Percentiles rank a stretch among this genome's conserved stretches.
phyloP scores from a whole-genome alignment of 1,140 invertebrate species.

The Atopsyche davidsoni region DNA sequence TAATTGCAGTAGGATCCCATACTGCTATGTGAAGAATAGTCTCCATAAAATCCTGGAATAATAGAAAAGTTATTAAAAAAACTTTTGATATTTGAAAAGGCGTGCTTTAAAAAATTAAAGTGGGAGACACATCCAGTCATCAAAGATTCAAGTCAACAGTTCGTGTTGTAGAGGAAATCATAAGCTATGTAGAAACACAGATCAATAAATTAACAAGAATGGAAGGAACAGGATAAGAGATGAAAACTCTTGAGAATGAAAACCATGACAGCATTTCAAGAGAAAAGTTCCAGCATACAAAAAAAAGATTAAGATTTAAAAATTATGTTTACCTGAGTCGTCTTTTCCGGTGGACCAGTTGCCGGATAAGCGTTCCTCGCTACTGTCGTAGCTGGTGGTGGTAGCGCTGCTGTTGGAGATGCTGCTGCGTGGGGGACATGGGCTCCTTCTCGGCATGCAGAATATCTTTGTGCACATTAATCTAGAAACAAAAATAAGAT shows the following conservation, averaged over 20 bases:
- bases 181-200: too few species aligned
- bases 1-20: conserved; percentile 41
- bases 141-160: too few species aligned
- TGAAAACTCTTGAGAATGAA: too few species aligned
- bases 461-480: conserved; percentile 71
- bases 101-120: too few species aligned
- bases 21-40: conserved; percentile 43
- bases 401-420: conserved; percentile 5
- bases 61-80: too few species aligned
- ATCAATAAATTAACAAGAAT: too few species aligned
- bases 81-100: too few species aligned
- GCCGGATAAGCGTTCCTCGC: conserved; percentile 38
- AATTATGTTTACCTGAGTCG: conserved; percentile 42
- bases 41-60: conserved; percentile 41
- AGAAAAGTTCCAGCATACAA: too few species aligned
- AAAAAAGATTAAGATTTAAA: background rate
- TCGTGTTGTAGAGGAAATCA: too few species aligned
- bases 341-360: conserved; percentile 42
- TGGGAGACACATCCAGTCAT: too few species aligned
- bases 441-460: conserved; percentile 30
- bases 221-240: too few species aligned
- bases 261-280: too few species aligned
- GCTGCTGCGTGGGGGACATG: conserved; percentile 9
- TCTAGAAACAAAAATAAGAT: conserved; percentile 32
- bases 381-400: conserved; percentile 27